These are phyloP conservation scores for Eupithecia insigniata DNA, from an alignment of 2,888 invertebrate species.

Conservation along the genomic window DNA sequence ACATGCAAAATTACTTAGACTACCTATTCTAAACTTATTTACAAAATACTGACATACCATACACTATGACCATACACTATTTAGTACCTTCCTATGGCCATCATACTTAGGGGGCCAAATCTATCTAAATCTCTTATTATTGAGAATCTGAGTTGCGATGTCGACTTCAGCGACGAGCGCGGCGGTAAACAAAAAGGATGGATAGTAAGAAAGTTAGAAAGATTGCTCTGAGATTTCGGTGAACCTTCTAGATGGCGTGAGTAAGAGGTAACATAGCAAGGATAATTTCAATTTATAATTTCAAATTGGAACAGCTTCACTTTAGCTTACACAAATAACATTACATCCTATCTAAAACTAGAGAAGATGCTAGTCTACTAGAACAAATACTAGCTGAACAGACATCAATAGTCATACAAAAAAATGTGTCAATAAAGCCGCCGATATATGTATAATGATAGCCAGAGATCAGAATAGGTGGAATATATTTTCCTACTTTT, in stretches of 20 bases:
- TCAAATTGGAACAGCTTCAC: neutral
- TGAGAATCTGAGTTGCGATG: neutral
- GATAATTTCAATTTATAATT: neutral
- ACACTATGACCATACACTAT: neutral
- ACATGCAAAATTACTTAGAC: slow-evolving; percentile 20
- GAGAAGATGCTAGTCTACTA: neutral
- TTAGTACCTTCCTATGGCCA: neutral
- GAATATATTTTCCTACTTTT: too few species aligned
- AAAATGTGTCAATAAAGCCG: neutral
- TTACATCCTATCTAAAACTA: neutral
- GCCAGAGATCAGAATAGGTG: too few species aligned
- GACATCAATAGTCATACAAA: neutral
- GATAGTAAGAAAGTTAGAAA: neutral
- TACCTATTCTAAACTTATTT: slow-evolving; percentile 26
- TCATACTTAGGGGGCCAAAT: neutral
- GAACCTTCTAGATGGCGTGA: neutral
- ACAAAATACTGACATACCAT: slow-evolving; percentile 28
- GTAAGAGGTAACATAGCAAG: neutral
- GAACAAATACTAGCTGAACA: neutral
- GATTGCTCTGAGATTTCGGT: neutral
- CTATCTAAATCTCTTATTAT: neutral
- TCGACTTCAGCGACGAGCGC: neutral
- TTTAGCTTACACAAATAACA: neutral
- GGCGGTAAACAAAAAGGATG: neutral
- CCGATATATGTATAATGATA: too few species aligned